A percentile compares a stretch with the other conserved stretches of the same genome.
These are phyloP conservation scores for Alauda arvensis DNA, from an alignment of 2,797 vertebrate species.

Conservation along the genomic window DNA sequence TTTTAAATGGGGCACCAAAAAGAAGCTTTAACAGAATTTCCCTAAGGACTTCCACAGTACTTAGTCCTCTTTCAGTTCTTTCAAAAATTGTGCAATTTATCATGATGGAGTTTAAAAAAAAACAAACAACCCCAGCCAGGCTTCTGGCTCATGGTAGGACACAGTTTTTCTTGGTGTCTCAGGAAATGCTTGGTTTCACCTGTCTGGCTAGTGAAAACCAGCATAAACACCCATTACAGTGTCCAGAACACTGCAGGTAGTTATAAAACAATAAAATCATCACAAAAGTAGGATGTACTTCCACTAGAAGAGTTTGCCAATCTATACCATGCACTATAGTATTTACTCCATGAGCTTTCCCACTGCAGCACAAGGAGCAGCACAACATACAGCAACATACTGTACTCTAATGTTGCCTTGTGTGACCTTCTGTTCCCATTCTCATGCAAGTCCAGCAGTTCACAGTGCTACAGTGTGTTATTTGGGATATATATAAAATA, in stretches of 20 bases:
- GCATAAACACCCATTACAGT: background rate
- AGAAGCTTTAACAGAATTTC: background rate
- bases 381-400: background rate
- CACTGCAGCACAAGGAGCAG: background rate
- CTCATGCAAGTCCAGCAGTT: background rate
- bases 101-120: background rate
- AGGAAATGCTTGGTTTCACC: background rate
- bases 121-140: background rate
- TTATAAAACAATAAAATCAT: background rate
- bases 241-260: background rate
- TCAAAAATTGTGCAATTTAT: background rate
- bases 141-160: background rate
- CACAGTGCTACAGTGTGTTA: background rate
- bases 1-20: background rate
- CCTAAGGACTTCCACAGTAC: background rate
- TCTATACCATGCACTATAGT: background rate
- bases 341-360: background rate
- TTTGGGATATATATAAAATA: background rate
- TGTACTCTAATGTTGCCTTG: background rate
- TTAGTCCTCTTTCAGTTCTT: background rate
- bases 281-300: background rate
- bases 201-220: background rate
- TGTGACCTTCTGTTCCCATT: constrained; percentile 10
- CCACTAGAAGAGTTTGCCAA: background rate
- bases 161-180: background rate